Conservation (phyloP, 2,888 invertebrate species). For the Drosophila falleni region DNA sequence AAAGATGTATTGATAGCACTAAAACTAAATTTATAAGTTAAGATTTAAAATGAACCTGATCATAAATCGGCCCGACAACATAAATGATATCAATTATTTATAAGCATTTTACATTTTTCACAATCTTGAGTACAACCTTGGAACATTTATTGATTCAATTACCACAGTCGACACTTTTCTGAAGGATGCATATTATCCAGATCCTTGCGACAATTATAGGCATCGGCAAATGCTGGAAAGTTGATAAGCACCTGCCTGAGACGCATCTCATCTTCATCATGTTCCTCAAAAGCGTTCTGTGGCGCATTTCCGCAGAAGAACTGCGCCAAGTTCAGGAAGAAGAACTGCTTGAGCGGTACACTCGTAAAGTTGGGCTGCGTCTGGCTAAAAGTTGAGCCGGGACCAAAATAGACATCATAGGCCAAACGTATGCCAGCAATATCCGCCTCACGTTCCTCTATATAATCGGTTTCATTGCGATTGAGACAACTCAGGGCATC, state of each 20-base stretch:
- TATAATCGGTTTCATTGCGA: conserved; percentile 46
- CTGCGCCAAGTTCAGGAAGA: conserved; percentile 80
- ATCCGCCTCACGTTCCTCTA: conserved; percentile 80
- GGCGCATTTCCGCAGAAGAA: conserved; percentile 76
- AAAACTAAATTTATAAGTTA: too few species aligned
- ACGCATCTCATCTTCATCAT: conserved; percentile 77
- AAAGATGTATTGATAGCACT: too few species aligned
- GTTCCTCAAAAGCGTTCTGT: conserved; percentile 48
- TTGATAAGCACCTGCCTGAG: conserved; percentile 68
- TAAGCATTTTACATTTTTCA: background rate
- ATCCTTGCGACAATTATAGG: conserved; percentile 59
- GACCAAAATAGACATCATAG: conserved; percentile 62
- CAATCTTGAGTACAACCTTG: background rate
- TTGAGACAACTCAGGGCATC: conserved; percentile 50
- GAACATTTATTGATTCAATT: conserved; percentile 1
- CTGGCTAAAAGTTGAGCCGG: conserved; percentile 20
- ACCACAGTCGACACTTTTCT: conserved; percentile 75
- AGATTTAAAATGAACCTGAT: background rate
- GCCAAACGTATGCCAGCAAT: conserved; percentile 74
- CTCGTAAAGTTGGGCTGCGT: conserved; percentile 43
- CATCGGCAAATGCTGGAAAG: conserved; percentile 68
- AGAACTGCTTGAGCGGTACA: conserved; percentile 54
- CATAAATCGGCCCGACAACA: background rate
- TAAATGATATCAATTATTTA: background rate
- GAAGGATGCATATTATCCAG: conserved; percentile 68